Base-by-base conservation (phyloP, 2,888 invertebrate species). In the Pherbina coryleti region DNA sequence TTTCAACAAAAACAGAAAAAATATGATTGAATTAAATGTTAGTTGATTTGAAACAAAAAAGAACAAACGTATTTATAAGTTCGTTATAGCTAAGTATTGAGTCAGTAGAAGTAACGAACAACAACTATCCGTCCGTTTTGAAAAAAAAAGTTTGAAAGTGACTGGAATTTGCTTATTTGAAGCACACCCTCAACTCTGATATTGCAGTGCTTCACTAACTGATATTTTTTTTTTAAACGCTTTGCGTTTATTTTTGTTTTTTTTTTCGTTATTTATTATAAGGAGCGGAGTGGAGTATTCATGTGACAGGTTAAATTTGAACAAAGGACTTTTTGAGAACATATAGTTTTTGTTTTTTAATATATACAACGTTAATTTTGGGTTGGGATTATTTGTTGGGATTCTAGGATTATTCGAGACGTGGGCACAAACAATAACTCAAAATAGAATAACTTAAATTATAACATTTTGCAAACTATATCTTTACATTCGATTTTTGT, bases 371-470 rank as follows among this genome's bases (percentile, higher is more conserved):
- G 49, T 25, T 19, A 75, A 55, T 55, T 81, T 75, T 62, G 44
- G 84, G 83, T 82, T 70, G 79, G 83, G 82, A 80, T 79, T 82
- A 82, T 81, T 82, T 79, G 81, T 70, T 71, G 85, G 84, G 81
- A 76, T 78, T 70, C 66, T 83, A 49, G 76, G 76, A 62, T 17
- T 83, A 85, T 84, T 82, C 85, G 84, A 89, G 89, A 89, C 89
- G 86, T 86, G 89, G 89, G 88, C 89, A 89, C 89, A 84, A 87
- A 44, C 11, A 44, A 44, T 83, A 88, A 88, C 84, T 82, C 83
- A 87, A 87, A 82, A 80, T 69, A 75, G 66, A 53, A 22, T 60
- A 60, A 28, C 25, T 7, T 22, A 77, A 77, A 77, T 25, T 25
- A 51, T 37, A 11, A 75, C 28, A 74, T 75, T 75, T 67, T 75